Evolutionary conservation across 1,140 invertebrate genomes (phyloP).

Genomic region (Bombus terrestris): DNA sequence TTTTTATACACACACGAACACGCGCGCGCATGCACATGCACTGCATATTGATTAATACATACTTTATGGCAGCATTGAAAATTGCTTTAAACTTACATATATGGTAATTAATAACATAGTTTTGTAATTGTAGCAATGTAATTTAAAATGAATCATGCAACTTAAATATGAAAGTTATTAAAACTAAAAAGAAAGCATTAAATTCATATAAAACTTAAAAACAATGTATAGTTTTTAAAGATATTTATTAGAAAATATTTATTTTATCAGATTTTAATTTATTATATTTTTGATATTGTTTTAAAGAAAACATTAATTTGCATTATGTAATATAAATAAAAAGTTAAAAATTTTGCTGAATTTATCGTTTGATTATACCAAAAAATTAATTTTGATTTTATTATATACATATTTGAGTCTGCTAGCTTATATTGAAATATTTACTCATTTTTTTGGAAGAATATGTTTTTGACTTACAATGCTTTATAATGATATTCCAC

Average conservation of each 20-base stretch:
- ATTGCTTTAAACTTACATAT: not conserved
- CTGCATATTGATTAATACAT: not conserved
- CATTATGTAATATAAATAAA: not conserved
- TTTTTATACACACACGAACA: too few species aligned
- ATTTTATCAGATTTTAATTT: not conserved
- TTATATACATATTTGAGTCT: not conserved
- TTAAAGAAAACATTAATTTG: not conserved
- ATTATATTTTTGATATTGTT: not conserved
- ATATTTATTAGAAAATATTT: not conserved
- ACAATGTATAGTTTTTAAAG: not conserved
- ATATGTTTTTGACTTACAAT: not conserved
- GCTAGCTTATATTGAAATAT: not conserved
- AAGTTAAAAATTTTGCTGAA: not conserved
- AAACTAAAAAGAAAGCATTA: not conserved
- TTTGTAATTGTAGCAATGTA: not conserved
- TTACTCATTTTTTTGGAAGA: not conserved
- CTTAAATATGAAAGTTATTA: not conserved
- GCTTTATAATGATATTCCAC: conserved; percentile 34
- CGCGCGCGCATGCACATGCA: too few species aligned
- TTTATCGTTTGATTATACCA: not conserved
- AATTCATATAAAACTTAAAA: not conserved
- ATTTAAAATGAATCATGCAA: not conserved
- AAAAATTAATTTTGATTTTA: not conserved
- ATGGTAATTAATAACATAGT: not conserved
- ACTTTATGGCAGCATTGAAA: not conserved